Evolutionary conservation across 1,140 invertebrate genomes (phyloP).

Genomic region (Coptotermes formosanus): DNA sequence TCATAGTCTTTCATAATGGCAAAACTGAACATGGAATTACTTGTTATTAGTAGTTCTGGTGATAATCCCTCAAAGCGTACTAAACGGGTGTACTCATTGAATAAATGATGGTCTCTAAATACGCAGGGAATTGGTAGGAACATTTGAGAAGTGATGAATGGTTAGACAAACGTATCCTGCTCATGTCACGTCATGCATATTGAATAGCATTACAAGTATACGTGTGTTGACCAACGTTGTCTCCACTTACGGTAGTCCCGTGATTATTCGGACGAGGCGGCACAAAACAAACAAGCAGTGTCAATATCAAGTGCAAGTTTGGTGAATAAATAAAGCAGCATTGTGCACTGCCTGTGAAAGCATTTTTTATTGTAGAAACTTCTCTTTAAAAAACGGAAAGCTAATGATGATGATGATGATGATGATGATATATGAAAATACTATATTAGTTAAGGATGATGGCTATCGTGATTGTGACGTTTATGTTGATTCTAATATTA

Average conservation of each 20-base stretch:
- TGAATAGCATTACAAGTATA: not conserved
- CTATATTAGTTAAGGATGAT: too few species aligned
- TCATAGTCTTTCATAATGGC: not conserved
- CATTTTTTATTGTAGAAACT: too few species aligned
- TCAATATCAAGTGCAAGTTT: not conserved
- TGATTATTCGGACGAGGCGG: not conserved
- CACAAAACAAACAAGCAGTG: not conserved
- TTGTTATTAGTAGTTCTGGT: not conserved
- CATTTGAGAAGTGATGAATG: not conserved
- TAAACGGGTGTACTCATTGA: not conserved
- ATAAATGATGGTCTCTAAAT: not conserved
- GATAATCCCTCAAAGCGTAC: not conserved
- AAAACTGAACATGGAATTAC: not conserved
- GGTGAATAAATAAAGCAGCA: too few species aligned
- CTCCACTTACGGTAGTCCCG: not conserved
- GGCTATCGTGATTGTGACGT: too few species aligned
- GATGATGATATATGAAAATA: too few species aligned
- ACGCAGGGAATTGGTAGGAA: not conserved
- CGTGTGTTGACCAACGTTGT: not conserved
- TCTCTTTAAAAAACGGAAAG: too few species aligned
- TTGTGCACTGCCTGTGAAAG: too few species aligned
- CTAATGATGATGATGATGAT: too few species aligned
- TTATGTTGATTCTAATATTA: too few species aligned
- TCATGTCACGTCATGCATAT: not conserved
- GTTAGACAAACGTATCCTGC: not conserved